Evolutionary conservation across 2,888 invertebrate species (phyloP).

Genomic region (Metopia argyrocephala): DNA sequence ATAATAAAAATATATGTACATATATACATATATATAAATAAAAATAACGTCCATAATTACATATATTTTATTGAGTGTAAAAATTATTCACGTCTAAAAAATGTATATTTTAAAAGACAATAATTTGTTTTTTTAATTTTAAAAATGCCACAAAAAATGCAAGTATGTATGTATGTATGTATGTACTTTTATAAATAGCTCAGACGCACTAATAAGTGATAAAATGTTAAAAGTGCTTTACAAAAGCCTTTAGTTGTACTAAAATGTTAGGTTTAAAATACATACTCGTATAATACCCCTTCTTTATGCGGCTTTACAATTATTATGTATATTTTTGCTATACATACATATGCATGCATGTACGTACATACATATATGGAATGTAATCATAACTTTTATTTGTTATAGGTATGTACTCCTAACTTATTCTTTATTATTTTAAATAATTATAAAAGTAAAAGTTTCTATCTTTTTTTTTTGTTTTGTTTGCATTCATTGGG

Average conservation of each 20-base stretch:
- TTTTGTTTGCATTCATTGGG: background rate
- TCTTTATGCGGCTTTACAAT: background rate
- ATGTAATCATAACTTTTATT: too few relatives aligned
- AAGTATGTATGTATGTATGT: too few relatives aligned
- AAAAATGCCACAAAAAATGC: slow-evolving; percentile 39
- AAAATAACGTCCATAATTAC: slow-evolving; percentile 41
- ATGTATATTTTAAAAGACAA: slow-evolving; percentile 15
- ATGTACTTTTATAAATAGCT: slow-evolving; percentile 57
- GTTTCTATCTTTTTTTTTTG: background rate
- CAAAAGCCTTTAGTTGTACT: too few relatives aligned
- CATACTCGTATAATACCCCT: too few relatives aligned
- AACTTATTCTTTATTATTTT: background rate
- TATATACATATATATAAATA: slow-evolving; percentile 23
- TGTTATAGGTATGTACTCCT: too few relatives aligned
- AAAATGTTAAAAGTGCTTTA: too few relatives aligned
- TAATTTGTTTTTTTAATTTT: slow-evolving; percentile 4
- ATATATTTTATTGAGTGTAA: slow-evolving; percentile 51
- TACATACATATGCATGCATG: background rate
- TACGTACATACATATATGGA: background rate
- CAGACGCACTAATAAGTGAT: background rate
- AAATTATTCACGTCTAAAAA: slow-evolving; percentile 53
- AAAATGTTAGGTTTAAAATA: too few relatives aligned
- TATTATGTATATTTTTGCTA: background rate
- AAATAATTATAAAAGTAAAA: background rate
- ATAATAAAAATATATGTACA: background rate